These are phyloP conservation scores for Alaudala cheleensis DNA, from an alignment of 2,113 vertebrate species.

Conservation along the genomic window DNA sequence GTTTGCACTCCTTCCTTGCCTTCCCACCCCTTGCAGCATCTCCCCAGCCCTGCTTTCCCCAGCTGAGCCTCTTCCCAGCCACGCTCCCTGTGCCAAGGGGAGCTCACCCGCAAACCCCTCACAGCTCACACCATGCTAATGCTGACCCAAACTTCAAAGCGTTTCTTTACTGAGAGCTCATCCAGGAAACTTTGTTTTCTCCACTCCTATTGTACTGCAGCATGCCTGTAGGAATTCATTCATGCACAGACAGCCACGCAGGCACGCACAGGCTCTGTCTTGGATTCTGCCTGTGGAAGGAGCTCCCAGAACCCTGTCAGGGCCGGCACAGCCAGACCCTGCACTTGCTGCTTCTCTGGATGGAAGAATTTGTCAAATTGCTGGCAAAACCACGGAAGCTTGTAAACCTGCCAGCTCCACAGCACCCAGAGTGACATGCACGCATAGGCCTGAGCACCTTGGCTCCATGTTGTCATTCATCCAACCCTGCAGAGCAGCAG, in stretches of 20 bases:
- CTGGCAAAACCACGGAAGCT: not conserved
- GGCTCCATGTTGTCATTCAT: accelerated
- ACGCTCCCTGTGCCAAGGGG: accelerated
- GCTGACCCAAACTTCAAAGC: not conserved
- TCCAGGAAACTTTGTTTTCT: not conserved
- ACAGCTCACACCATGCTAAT: not conserved
- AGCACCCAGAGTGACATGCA: not conserved
- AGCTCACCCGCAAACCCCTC: not conserved
- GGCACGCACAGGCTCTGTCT: not conserved
- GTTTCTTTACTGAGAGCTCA: not conserved
- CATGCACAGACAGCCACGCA: not conserved
- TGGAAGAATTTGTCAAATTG: not conserved
- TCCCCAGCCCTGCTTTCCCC: not conserved
- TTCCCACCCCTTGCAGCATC: not conserved
- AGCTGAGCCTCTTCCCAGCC: not conserved
- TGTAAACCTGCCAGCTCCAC: not conserved
- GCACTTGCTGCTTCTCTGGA: not conserved
- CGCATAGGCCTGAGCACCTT: not conserved
- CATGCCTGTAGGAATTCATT: not conserved
- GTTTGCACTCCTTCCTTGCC: not conserved
- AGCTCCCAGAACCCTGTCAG: not conserved
- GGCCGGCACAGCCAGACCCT: not conserved
- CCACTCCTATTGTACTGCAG: not conserved
- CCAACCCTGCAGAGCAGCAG: not conserved
- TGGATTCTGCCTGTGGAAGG: not conserved